phyloP scores from a whole-genome alignment of 2,797 vertebrate species.

The Leptodactylus fallax region DNA sequence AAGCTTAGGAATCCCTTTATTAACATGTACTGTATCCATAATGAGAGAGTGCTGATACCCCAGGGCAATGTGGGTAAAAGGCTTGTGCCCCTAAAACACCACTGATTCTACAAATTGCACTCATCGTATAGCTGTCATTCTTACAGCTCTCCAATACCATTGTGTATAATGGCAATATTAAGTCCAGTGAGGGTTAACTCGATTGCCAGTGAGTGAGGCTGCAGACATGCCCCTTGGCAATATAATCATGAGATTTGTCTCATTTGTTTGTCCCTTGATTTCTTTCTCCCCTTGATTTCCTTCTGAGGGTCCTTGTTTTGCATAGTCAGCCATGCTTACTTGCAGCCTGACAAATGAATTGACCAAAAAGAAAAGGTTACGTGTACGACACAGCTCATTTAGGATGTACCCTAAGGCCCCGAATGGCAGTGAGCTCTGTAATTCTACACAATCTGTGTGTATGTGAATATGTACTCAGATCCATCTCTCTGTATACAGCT shows the following conservation, averaged over 20 bases:
- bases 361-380: conserved; percentile 53
- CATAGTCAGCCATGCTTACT: conserved; percentile 46
- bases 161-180: neutral
- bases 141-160: neutral
- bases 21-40: too few species aligned
- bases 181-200: conserved; percentile 2
- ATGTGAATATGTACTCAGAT: neutral
- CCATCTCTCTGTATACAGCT: neutral
- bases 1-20: too few species aligned
- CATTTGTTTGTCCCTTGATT: conserved; percentile 47
- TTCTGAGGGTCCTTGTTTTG: conserved; percentile 34
- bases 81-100: too few species aligned
- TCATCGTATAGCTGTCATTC: too few species aligned
- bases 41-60: too few species aligned
- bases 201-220: neutral
- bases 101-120: too few species aligned
- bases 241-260: conserved; percentile 48
- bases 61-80: too few species aligned
- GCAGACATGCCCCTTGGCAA: conserved; percentile 32
- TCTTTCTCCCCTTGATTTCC: conserved; percentile 23
- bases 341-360: conserved; percentile 57
- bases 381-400: conserved; percentile 60
- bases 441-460: conserved; percentile 35
- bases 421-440: conserved; percentile 38
- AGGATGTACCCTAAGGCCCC: conserved; percentile 41